Conservation (phyloP, 1,140 invertebrate species). For the Chrysomallon squamiferum region DNA sequence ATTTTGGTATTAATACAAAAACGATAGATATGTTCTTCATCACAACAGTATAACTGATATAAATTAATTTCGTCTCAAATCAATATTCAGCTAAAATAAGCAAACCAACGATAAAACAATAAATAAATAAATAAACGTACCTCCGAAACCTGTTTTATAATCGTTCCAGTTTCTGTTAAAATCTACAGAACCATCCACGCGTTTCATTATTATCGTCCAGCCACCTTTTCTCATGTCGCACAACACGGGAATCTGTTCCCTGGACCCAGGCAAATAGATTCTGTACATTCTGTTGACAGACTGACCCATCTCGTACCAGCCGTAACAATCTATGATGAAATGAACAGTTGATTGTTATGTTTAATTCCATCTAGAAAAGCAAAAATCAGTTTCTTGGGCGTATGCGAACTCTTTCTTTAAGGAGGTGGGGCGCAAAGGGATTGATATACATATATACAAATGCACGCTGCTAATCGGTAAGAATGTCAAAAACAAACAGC, state of each 20-base stretch:
- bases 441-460: neutral
- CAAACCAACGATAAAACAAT: too few species aligned
- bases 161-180: constrained; percentile 93
- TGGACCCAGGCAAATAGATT: constrained; percentile 37
- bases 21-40: too few species aligned
- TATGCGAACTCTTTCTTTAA: neutral
- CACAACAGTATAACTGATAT: neutral
- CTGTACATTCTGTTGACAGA: constrained; percentile 40
- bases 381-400: neutral
- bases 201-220: constrained; percentile 84
- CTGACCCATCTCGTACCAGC: constrained; percentile 40
- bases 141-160: constrained; percentile 94
- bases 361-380: neutral
- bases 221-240: constrained; percentile 83
- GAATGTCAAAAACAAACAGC: neutral
- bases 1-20: too few species aligned
- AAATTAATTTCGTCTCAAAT: too few species aligned
- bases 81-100: too few species aligned
- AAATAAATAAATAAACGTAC: too few species aligned
- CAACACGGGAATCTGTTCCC: constrained; percentile 65
- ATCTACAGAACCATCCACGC: constrained; percentile 78
- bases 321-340: constrained; percentile 56
- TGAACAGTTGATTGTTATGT: too few species aligned
- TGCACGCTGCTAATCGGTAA: neutral
- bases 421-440: neutral